Conservation (phyloP, 2,888 invertebrate species). For the Periphyllus acericola region DNA sequence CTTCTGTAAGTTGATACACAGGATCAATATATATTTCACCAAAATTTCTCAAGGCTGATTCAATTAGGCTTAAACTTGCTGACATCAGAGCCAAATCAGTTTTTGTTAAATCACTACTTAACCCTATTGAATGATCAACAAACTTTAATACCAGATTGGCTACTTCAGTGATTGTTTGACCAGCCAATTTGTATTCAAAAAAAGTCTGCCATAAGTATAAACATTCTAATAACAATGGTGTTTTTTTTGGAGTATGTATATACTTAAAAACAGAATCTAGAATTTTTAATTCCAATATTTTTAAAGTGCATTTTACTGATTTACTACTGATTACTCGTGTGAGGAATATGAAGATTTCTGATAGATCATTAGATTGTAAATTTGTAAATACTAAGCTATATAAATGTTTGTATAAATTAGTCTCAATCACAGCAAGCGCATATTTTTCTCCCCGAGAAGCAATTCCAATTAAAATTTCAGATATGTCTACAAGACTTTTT, state of each 20-base stretch:
- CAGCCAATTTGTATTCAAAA: slow-evolving; percentile 70
- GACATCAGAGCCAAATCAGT: slow-evolving; percentile 51
- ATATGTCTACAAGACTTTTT: slow-evolving; percentile 25
- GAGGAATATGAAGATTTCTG: slow-evolving; percentile 30
- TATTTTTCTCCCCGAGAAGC: slow-evolving; percentile 54
- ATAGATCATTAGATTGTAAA: slow-evolving; percentile 33
- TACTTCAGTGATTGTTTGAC: slow-evolving; percentile 68
- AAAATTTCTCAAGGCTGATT: slow-evolving; percentile 54
- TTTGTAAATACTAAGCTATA: slow-evolving; percentile 55
- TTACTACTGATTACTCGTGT: slow-evolving; percentile 46
- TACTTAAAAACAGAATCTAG: slow-evolving; percentile 56
- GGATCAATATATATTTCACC: slow-evolving; percentile 55
- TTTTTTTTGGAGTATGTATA: slow-evolving; percentile 46
- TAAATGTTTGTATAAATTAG: slow-evolving; percentile 40
- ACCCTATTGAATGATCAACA: slow-evolving; percentile 50
- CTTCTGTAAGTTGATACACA: slow-evolving; percentile 38
- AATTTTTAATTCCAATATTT: slow-evolving; percentile 51
- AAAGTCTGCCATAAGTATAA: slow-evolving; percentile 72
- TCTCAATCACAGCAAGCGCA: slow-evolving; percentile 34
- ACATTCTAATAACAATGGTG: slow-evolving; percentile 65
- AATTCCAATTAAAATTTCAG: slow-evolving; percentile 47
- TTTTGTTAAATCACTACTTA: slow-evolving; percentile 46
- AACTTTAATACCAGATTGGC: slow-evolving; percentile 57
- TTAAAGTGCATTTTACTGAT: slow-evolving; percentile 41
- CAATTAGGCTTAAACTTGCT: slow-evolving; percentile 53